phyloP scores from a whole-genome alignment of 2,797 vertebrate species.

The Sciurus carolinensis region DNA sequence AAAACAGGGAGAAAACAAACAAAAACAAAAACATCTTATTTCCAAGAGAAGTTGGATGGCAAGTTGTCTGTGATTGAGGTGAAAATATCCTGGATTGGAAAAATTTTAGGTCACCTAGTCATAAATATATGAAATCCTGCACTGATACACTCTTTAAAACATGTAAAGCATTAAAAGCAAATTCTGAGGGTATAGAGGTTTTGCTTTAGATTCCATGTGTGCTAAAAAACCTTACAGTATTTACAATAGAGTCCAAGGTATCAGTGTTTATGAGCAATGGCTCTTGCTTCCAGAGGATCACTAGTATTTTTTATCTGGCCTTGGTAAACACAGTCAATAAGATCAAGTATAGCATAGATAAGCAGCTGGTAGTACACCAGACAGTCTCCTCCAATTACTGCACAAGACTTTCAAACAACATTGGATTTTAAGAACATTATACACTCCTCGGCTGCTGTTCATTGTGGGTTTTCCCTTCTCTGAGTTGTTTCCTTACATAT shows the following conservation, averaged over 20 bases:
- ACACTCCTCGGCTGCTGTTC: not conserved
- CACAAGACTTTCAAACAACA: not conserved
- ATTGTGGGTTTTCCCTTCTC: not conserved
- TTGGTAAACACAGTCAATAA: not conserved
- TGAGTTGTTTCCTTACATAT: not conserved
- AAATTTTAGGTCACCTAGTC: constrained; percentile 44
- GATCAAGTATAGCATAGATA: constrained; percentile 3
- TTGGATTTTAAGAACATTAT: not conserved
- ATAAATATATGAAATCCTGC: not conserved
- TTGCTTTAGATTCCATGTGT: not conserved
- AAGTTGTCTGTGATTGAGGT: constrained; percentile 21
- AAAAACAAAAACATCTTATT: not conserved
- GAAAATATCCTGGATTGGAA: constrained; percentile 25
- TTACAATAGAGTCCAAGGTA: constrained; percentile 27
- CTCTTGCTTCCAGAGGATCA: not conserved
- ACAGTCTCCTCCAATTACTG: not conserved
- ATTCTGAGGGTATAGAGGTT: constrained; percentile 33
- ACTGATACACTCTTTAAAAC: not conserved
- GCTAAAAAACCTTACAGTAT: not conserved
- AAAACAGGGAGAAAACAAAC: constrained; percentile 25
- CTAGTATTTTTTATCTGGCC: not conserved
- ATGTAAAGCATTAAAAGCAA: not conserved
- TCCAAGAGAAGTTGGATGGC: not conserved
- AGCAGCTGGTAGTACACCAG: not conserved
- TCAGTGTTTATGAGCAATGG: not conserved